phyloP scores from a whole-genome alignment of 1,140 invertebrate genomes.

The Drosophila asahinai region DNA sequence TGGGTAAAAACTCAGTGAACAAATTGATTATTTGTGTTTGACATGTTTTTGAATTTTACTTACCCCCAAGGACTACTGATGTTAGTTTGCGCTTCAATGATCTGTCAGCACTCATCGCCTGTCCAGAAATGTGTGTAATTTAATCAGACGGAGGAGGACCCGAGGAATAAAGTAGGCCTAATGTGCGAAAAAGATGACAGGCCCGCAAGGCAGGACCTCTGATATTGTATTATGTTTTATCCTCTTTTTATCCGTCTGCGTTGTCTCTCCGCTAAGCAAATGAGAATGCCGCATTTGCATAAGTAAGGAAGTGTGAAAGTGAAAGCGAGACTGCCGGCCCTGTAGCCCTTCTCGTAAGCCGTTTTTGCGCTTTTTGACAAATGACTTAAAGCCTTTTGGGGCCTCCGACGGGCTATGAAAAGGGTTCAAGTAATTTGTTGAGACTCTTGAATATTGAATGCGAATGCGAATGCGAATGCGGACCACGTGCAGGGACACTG shows the following conservation, averaged over 20 bases:
- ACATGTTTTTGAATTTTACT: slow-evolving; percentile 66
- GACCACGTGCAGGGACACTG: slow-evolving; percentile 42
- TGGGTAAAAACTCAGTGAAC: neutral
- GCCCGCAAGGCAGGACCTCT: slow-evolving; percentile 41
- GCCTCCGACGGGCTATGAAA: slow-evolving; percentile 61
- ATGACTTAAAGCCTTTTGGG: slow-evolving; percentile 80
- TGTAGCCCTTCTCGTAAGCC: slow-evolving; percentile 38
- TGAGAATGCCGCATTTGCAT: slow-evolving; percentile 70
- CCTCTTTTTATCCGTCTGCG: slow-evolving; percentile 23
- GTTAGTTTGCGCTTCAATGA: slow-evolving; percentile 57
- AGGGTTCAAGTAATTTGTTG: slow-evolving; percentile 81
- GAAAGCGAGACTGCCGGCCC: slow-evolving; percentile 17
- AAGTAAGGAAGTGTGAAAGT: slow-evolving; percentile 79
- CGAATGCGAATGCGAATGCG: slow-evolving; percentile 70
- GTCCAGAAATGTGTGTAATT: slow-evolving; percentile 64
- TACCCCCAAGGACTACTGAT: slow-evolving; percentile 38
- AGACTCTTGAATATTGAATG: slow-evolving; percentile 81
- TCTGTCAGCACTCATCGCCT: slow-evolving; percentile 58
- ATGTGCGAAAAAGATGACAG: slow-evolving; percentile 77
- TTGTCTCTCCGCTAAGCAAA: slow-evolving; percentile 52
- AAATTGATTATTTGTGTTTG: slow-evolving; percentile 62
- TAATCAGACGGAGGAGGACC: slow-evolving; percentile 72
- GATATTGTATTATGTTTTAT: slow-evolving; percentile 58
- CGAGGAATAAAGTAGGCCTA: slow-evolving; percentile 70
- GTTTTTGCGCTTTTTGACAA: slow-evolving; percentile 79